A percentile compares a stretch with the other conserved stretches of the same genome.
These are phyloP conservation scores for Silurus glanis DNA, from an alignment of 2,113 vertebrate genomes.

Conservation along the genomic window DNA sequence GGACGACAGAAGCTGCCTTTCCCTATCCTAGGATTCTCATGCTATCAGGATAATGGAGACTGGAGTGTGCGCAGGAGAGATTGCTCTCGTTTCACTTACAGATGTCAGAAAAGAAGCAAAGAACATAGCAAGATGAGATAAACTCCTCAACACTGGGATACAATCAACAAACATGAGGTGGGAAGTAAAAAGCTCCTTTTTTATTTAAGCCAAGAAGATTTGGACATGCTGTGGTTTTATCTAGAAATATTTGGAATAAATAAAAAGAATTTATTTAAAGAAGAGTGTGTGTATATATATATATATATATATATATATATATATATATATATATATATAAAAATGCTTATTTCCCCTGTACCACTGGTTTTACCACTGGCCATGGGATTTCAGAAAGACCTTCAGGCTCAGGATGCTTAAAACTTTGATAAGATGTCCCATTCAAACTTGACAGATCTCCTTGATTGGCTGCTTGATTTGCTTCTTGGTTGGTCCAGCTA, in stretches of 20 bases:
- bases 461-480: conserved; percentile 25
- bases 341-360: conserved; percentile 44
- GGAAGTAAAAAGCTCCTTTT: not conserved
- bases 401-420: conserved; percentile 58
- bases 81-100: conserved; percentile 32
- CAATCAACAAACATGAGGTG: conserved; percentile 35
- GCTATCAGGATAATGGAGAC: conserved; percentile 45
- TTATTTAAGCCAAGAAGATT: conserved; percentile 10
- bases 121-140: conserved; percentile 39
- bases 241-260: not conserved
- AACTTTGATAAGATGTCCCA: conserved; percentile 5
- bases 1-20: conserved; percentile 9
- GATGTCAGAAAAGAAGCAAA: conserved; percentile 29
- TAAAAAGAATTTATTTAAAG: not conserved
- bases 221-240: not conserved
- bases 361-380: conserved; percentile 68
- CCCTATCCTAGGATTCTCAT: conserved; percentile 11
- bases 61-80: conserved; percentile 32
- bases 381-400: conserved; percentile 71
- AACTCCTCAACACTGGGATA: conserved; percentile 35
- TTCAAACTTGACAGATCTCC: not conserved
- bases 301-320: not conserved
- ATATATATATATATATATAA: not conserved
- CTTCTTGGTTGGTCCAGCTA: conserved; percentile 80
- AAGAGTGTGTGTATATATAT: not conserved